Percentiles rank a stretch among this genome's conserved stretches.
These are phyloP conservation scores for Notamacropus eugenii DNA, from an alignment of 2,797 vertebrate genomes.

Conservation along the genomic window DNA sequence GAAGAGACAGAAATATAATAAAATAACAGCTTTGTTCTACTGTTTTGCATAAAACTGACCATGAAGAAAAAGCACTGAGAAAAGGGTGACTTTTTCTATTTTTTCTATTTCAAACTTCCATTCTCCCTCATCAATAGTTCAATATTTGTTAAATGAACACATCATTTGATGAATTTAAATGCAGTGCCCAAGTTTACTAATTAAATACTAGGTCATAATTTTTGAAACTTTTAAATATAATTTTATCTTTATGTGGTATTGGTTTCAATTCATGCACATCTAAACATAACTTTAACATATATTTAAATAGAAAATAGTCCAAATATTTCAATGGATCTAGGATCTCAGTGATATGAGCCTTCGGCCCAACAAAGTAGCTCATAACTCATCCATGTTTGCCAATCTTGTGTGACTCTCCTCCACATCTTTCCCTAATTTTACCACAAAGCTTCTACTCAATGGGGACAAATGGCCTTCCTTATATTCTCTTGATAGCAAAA, in stretches of 20 bases:
- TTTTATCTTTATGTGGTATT: background rate
- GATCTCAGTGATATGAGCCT: background rate
- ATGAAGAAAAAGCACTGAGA: background rate
- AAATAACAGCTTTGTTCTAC: background rate
- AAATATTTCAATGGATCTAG: background rate
- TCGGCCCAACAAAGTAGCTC: background rate
- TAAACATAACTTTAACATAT: background rate
- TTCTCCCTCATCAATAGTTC: conserved; percentile 29
- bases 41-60: background rate
- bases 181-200: conserved; percentile 2
- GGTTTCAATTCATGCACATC: background rate
- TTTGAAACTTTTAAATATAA: conserved; percentile 38
- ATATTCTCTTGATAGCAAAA: background rate
- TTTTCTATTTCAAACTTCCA: conserved; percentile 11
- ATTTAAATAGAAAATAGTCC: background rate
- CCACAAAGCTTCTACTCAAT: background rate
- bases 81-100: background rate
- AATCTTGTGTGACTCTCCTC: background rate
- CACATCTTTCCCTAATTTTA: background rate
- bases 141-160: conserved; percentile 24
- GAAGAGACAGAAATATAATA: conserved; percentile 15
- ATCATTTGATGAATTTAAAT: background rate
- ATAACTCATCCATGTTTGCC: background rate
- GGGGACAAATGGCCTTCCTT: background rate
- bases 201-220: background rate